phyloP scores from a whole-genome alignment of 2,888 invertebrate species.

The Harpalus rufipes region DNA sequence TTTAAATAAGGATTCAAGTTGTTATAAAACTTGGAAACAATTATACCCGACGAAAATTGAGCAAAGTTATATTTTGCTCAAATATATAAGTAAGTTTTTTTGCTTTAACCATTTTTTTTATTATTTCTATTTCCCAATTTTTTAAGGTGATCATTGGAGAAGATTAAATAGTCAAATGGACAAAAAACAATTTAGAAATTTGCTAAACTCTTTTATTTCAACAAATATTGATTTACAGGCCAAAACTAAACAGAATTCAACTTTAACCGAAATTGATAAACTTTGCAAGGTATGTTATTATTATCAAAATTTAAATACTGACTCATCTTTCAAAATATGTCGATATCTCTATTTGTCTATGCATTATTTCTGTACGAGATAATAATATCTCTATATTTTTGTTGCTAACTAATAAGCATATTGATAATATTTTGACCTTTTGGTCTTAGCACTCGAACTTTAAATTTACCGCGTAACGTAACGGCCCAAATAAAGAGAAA shows the following conservation, averaged over 20 bases:
- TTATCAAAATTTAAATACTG: neutral
- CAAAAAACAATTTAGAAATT: slow-evolving; percentile 77
- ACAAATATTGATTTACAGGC: slow-evolving; percentile 76
- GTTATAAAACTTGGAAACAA: slow-evolving; percentile 84
- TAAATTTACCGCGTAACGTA: slow-evolving; percentile 34
- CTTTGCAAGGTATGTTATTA: slow-evolving; percentile 73
- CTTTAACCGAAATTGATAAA: slow-evolving; percentile 72
- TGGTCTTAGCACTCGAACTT: slow-evolving; percentile 13
- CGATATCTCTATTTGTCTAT: neutral
- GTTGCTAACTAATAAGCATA: neutral
- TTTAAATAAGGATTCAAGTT: slow-evolving; percentile 81
- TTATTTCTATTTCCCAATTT: slow-evolving; percentile 32
- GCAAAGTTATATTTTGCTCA: slow-evolving; percentile 83
- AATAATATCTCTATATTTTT: neutral
- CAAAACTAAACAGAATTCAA: slow-evolving; percentile 76
- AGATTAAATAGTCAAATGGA: slow-evolving; percentile 74
- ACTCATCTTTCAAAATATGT: neutral
- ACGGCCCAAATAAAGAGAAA: slow-evolving; percentile 14
- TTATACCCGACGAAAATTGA: slow-evolving; percentile 83
- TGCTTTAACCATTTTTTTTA: slow-evolving; percentile 57
- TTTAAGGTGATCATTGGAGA: slow-evolving; percentile 77
- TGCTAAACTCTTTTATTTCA: slow-evolving; percentile 77
- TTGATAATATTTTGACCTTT: slow-evolving; percentile 28
- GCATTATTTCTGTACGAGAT: no score
- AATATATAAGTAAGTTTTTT: slow-evolving; percentile 78